phyloP scores from a whole-genome alignment of 2,113 vertebrate species.

The Psilopsiagon aymara region DNA sequence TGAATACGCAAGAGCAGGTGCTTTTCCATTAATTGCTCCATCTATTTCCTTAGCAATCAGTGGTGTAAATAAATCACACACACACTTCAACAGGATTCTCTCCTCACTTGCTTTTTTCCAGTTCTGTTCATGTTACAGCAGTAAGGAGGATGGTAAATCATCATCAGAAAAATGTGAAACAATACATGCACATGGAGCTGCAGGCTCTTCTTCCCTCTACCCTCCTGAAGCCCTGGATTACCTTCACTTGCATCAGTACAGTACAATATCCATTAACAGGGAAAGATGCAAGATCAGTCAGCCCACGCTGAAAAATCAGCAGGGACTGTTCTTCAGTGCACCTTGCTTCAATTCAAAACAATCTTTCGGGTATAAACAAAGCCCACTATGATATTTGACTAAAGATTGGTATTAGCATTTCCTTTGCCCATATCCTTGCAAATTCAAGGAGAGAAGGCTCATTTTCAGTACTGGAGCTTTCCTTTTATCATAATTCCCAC shows the following conservation, averaged over 20 bases:
- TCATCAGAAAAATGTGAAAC: not conserved
- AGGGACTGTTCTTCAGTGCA: not conserved
- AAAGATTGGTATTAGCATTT: not conserved
- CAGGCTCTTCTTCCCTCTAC: not conserved
- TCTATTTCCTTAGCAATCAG: slow-evolving; percentile 23
- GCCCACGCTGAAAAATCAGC: not conserved
- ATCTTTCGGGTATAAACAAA: not conserved
- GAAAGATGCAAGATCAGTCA: not conserved
- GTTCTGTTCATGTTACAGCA: not conserved
- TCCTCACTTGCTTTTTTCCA: not conserved
- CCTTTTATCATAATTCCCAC: not conserved
- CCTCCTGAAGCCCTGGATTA: not conserved
- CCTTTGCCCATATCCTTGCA: not conserved
- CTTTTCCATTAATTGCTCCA: slow-evolving; percentile 33
- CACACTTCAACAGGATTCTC: not conserved
- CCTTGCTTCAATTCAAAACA: not conserved
- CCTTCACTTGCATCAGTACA: not conserved
- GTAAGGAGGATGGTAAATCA: not conserved
- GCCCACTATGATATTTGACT: not conserved
- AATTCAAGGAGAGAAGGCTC: not conserved
- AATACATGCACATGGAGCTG: not conserved
- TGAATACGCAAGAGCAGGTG: slow-evolving; percentile 52
- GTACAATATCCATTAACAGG: not conserved
- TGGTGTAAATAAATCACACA: slow-evolving; percentile 21
- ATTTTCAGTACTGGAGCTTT: not conserved